Percentiles rank a stretch among this genome's conserved stretches.
Conservation (phyloP, 2,888 invertebrate genomes). For the Eumacrocentrus americanus region DNA sequence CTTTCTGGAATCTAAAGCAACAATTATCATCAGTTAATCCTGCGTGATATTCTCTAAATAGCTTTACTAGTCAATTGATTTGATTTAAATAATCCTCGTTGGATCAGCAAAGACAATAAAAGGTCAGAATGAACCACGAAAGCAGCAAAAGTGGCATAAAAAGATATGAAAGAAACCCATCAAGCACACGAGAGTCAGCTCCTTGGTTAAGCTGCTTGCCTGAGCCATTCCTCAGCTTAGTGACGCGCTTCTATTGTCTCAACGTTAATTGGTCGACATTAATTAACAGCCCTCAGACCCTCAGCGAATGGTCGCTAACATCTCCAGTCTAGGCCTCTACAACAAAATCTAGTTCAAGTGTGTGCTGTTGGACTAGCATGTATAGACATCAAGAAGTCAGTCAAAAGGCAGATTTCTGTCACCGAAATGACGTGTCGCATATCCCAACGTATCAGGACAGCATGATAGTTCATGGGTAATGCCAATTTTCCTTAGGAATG, state of each 20-base stretch:
- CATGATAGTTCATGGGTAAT: constrained; percentile 33
- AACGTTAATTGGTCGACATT: constrained; percentile 51
- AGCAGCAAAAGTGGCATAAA: no score
- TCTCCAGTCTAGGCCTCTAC: constrained; percentile 7
- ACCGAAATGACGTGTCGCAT: constrained; percentile 51
- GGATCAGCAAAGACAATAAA: neutral
- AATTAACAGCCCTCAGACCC: constrained; percentile 49
- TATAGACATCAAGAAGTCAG: constrained; percentile 23
- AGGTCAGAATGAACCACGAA: neutral
- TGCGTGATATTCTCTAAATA: neutral
- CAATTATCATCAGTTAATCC: neutral
- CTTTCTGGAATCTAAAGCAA: constrained; percentile 75
- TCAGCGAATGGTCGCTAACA: no score
- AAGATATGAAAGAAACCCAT: no score
- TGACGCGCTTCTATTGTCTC: constrained; percentile 57
- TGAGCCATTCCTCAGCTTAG: constrained; percentile 45
- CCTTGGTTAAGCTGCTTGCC: constrained; percentile 50
- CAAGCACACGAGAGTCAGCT: constrained; percentile 38
- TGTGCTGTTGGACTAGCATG: no score
- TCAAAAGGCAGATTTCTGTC: constrained; percentile 36
- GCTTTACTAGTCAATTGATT: neutral
- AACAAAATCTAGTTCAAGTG: no score
- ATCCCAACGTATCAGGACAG: constrained; percentile 45
- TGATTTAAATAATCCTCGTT: neutral
- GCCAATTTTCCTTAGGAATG: neutral